A percentile compares a stretch with the other conserved stretches of the same genome.
Evolutionary conservation across 2,888 invertebrate genomes (phyloP).

Genomic region (Oligia fasciuncula): DNA sequence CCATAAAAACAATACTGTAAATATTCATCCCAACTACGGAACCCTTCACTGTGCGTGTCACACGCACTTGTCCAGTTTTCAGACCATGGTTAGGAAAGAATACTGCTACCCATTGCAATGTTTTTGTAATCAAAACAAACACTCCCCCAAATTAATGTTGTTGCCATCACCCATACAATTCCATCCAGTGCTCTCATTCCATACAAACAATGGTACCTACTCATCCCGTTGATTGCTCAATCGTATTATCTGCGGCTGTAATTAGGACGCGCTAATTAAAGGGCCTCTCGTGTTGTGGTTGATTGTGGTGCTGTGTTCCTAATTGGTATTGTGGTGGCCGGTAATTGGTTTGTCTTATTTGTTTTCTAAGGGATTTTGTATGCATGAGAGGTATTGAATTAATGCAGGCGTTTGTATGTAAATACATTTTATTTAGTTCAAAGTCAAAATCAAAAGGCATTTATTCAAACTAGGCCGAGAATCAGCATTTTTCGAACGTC

Average conservation of each 20-base stretch:
- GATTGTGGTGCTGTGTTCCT: slow-evolving; percentile 1
- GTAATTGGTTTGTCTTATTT: slow-evolving; percentile 22
- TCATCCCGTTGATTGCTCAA: slow-evolving; percentile 47
- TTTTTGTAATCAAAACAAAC: slow-evolving; percentile 17
- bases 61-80: background rate
- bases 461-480: no score
- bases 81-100: background rate
- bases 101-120: background rate
- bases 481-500: no score
- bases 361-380: background rate
- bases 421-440: no score
- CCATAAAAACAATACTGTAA: background rate
- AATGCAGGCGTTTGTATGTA: background rate
- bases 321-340: background rate
- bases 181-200: slow-evolving; percentile 12
- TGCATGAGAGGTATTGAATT: background rate
- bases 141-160: background rate
- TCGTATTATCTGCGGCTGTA: slow-evolving; percentile 41
- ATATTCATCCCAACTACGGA: background rate
- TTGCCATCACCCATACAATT: slow-evolving; percentile 5
- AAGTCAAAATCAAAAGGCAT: no score
- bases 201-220: slow-evolving; percentile 6
- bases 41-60: background rate
- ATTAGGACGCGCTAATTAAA: slow-evolving; percentile 47
- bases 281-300: slow-evolving; percentile 31